Evolutionary conservation across 2,888 invertebrate species (phyloP), one percentile per base, ranked within the genome.

Genomic region (Pterobdella sp.): DNA sequence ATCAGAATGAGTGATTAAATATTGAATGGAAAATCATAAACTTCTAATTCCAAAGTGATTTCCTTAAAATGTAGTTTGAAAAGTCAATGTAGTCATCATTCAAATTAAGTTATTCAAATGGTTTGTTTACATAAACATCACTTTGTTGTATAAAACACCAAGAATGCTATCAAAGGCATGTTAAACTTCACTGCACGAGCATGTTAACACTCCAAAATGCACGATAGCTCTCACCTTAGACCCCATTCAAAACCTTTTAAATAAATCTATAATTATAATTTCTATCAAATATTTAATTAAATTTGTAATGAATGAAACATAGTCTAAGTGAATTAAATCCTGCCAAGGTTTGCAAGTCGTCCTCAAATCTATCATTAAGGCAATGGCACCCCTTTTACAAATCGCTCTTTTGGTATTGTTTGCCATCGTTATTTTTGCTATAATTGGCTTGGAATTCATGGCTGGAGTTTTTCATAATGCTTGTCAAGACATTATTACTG

Each of bases 391-490:
- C 81, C 88, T 98, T 88, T 90, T 98, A 86, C 98, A 98, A 89
- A 98, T 98, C 86, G 97, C 95, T 85, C 88, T 98, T 86, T 89
- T 98, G 88, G 98, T 98, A 87, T 90, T 98, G 87, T 98, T 98
- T 87, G 98, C 97, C 86, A 98, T 98, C 87, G 94, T 98, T 87
- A 98, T 98, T 88, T 98, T 98, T 87, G 98, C 98, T 88, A 98
- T 98, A 87, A 97, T 98, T 85, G 98, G 98, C 85, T 90, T 98
- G 87, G 97, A 98, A 88, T 97, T 98, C 88, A 98, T 98, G 89
- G 94, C 93, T 84, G 97, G 97, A 86, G 94, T 93, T 85, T 90
- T 98, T 87, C 98, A 98, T 88, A 91, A 92, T 88, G 96, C 97
- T 86, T 98, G 98, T 88, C 71, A 67, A 72, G 49, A 67, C 34